These are phyloP conservation scores for Rhopalosiphum padi DNA, from an alignment of 1,140 invertebrate species.

Conservation along the genomic window DNA sequence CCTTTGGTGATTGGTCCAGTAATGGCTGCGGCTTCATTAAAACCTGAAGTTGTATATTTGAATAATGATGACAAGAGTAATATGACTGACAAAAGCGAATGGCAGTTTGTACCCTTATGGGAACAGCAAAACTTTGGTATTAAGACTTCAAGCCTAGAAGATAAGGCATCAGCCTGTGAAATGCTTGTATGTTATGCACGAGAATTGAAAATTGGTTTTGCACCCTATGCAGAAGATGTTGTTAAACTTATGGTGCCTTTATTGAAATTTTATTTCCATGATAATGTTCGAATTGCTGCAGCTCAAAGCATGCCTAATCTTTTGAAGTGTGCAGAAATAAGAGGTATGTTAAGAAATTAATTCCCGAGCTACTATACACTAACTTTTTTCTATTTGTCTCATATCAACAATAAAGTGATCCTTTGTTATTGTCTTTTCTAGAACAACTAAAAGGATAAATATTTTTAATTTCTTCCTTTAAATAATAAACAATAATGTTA, in stretches of 20 bases:
- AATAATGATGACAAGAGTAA: constrained; percentile 91
- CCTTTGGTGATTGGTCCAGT: constrained; percentile 98
- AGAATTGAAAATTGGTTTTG: constrained; percentile 96
- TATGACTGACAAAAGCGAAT: constrained; percentile 87
- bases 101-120: constrained; percentile 97
- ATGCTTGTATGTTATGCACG: constrained; percentile 99
- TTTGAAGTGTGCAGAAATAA: constrained; percentile 89
- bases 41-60: constrained; percentile 95
- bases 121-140: constrained; percentile 96
- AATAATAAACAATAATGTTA: too few relatives aligned
- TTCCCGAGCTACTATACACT: not conserved
- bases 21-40: constrained; percentile 92
- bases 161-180: constrained; percentile 98
- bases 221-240: constrained; percentile 92
- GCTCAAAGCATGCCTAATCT: constrained; percentile 94
- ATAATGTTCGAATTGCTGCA: constrained; percentile 89
- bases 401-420: not conserved
- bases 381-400: not conserved
- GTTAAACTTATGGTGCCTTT: constrained; percentile 95
- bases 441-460: too few relatives aligned
- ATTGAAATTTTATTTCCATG: constrained; percentile 99
- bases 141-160: constrained; percentile 91
- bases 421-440: too few relatives aligned
- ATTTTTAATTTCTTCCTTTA: too few relatives aligned
- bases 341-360: constrained; percentile 67